These are phyloP conservation scores for Idaea dimidiata DNA, from an alignment of 2,888 invertebrate genomes.

Conservation along the genomic window DNA sequence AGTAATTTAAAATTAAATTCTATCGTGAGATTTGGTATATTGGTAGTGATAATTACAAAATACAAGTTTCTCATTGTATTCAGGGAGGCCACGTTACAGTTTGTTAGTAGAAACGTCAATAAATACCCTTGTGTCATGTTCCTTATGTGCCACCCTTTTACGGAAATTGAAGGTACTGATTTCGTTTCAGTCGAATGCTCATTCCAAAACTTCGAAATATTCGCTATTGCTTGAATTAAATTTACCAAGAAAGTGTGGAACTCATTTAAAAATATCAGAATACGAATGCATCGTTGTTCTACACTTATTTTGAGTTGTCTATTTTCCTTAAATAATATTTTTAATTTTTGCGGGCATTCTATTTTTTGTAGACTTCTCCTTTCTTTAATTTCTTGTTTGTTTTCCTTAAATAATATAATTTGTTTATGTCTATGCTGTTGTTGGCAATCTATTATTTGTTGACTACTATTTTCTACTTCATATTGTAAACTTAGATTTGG, in stretches of 20 bases:
- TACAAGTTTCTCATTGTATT: conserved; percentile 37
- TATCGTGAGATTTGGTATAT: conserved; percentile 25
- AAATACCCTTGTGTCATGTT: conserved; percentile 39
- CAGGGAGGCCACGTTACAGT: conserved; percentile 31
- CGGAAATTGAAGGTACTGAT: conserved; percentile 20
- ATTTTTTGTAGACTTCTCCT: neutral
- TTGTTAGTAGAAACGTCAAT: conserved; percentile 33
- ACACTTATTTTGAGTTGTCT: neutral
- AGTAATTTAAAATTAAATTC: conserved; percentile 32
- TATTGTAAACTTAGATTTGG: too few species aligned
- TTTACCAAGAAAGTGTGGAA: neutral
- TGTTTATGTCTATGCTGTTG: too few species aligned
- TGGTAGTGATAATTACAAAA: conserved; percentile 38
- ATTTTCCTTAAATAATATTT: neutral
- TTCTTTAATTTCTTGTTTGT: neutral
- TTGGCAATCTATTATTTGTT: too few species aligned
- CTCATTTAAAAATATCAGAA: neutral
- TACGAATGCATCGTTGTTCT: neutral
- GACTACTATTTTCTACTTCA: too few species aligned
- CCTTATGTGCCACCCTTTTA: conserved; percentile 37
- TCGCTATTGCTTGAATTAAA: neutral
- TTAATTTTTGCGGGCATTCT: neutral
- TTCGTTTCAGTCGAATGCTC: conserved; percentile 11
- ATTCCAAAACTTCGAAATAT: neutral
- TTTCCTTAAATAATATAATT: neutral